Percentiles rank a stretch among this genome's conserved stretches.
Conservation (phyloP, 2,797 vertebrate species). For the Cygnus olor region DNA sequence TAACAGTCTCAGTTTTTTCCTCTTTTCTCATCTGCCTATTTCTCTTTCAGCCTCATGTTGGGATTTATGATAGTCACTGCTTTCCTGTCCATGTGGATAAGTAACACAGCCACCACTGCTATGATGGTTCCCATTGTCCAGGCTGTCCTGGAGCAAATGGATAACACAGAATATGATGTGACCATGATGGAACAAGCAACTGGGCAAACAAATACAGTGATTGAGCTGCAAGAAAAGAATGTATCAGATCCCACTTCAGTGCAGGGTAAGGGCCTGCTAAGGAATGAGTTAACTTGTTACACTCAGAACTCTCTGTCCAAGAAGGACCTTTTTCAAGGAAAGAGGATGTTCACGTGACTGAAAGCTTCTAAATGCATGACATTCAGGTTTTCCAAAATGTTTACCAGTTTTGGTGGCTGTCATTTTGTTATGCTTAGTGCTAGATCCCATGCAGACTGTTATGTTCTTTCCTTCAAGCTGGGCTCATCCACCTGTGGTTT, state of each 20-base stretch:
- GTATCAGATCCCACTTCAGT: constrained; percentile 68
- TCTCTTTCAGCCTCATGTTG: constrained; percentile 89
- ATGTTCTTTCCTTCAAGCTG: neutral
- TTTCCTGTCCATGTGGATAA: constrained; percentile 99
- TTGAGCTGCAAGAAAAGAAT: constrained; percentile 76
- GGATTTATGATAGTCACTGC: constrained; percentile 96
- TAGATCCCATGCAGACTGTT: neutral
- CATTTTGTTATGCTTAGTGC: neutral
- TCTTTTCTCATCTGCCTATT: neutral
- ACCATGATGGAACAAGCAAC: constrained; percentile 47
- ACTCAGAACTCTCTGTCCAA: neutral
- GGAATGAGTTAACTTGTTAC: neutral
- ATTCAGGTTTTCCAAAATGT: neutral
- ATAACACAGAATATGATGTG: constrained; percentile 72
- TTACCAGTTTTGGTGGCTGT: neutral
- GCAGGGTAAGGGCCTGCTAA: constrained; percentile 72
- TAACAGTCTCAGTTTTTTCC: neutral
- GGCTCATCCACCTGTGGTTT: neutral
- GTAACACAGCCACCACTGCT: constrained; percentile 96
- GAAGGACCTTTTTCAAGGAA: neutral
- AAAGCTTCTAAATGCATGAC: neutral
- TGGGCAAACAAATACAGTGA: constrained; percentile 41
- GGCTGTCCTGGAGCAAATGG: constrained; percentile 90
- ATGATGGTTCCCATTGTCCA: constrained; percentile 99
- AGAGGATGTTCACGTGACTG: neutral